phyloP scores from a whole-genome alignment of 2,888 invertebrate genomes.

The Idaea biselata region DNA sequence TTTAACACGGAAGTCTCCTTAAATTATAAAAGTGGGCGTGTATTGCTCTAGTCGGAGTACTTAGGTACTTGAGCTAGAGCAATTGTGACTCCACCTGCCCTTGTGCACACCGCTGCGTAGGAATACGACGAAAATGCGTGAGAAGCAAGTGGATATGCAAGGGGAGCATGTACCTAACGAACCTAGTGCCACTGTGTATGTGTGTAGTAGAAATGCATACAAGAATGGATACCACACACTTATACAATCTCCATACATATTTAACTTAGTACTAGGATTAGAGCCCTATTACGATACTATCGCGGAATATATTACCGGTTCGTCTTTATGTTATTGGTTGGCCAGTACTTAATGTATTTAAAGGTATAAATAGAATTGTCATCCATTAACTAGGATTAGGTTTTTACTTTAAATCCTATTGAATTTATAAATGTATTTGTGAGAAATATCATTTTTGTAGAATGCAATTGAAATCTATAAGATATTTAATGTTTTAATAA shows the following conservation, averaged over 20 bases:
- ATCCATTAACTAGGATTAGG: background rate
- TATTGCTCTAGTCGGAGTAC: constrained; percentile 35
- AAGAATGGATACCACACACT: background rate
- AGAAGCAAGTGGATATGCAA: constrained; percentile 35
- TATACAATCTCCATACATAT: background rate
- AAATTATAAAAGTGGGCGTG: constrained; percentile 50
- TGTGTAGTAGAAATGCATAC: constrained; percentile 10
- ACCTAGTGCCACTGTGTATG: constrained; percentile 29
- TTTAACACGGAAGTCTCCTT: background rate
- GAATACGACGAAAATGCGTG: constrained; percentile 34
- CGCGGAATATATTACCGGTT: background rate
- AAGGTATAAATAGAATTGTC: background rate
- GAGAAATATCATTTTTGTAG: background rate
- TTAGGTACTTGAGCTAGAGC: constrained; percentile 51
- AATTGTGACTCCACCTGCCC: constrained; percentile 60
- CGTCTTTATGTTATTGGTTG: background rate
- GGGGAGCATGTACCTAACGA: constrained; percentile 2
- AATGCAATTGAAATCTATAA: background rate
- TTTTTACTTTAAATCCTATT: background rate
- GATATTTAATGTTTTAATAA: background rate
- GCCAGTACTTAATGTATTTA: background rate
- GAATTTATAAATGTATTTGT: background rate
- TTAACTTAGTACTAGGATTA: background rate
- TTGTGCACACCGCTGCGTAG: constrained; percentile 37
- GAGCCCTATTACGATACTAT: background rate